A percentile compares a stretch with the other conserved stretches of the same genome.
Evolutionary conservation across 2,113 vertebrate species (phyloP).

Genomic region (Scomber colias): DNA sequence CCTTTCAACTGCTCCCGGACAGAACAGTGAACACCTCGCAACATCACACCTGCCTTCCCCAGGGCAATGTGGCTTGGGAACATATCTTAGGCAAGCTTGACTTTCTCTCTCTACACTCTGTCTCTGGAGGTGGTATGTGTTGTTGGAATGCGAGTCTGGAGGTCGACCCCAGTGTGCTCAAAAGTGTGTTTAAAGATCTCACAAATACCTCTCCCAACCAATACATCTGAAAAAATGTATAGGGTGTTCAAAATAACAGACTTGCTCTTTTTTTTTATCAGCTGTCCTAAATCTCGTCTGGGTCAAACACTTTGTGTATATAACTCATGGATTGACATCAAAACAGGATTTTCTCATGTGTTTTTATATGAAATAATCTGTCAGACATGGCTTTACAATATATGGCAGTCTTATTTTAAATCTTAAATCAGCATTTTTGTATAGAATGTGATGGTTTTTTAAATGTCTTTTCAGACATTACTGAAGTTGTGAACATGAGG

Average conservation of each 20-base stretch:
- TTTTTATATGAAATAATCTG: constrained; percentile 61
- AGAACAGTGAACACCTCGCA: constrained; percentile 72
- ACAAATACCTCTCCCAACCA: constrained; percentile 40
- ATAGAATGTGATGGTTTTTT: constrained; percentile 60
- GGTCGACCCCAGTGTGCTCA: constrained; percentile 41
- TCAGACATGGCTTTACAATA: constrained; percentile 48
- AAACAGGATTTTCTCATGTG: constrained; percentile 37
- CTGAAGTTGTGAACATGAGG: constrained; percentile 63
- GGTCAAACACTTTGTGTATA: constrained; percentile 59
- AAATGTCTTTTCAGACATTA: constrained; percentile 43
- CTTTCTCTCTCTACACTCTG: constrained; percentile 47
- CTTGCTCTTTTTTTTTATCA: constrained; percentile 66
- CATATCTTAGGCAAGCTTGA: constrained; percentile 69
- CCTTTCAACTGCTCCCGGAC: constrained; percentile 65
- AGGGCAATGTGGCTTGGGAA: constrained; percentile 72
- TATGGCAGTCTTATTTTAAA: constrained; percentile 51
- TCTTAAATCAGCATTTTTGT: constrained; percentile 64
- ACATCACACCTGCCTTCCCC: constrained; percentile 82
- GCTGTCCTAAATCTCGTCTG: constrained; percentile 70
- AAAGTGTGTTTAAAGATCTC: constrained; percentile 48
- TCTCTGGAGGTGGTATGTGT: constrained; percentile 28
- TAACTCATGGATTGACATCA: constrained; percentile 42
- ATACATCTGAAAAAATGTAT: constrained; percentile 39
- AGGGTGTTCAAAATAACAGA: constrained; percentile 61
- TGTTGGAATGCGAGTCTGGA: constrained; percentile 53